Evolutionary conservation across 2,797 vertebrate species (phyloP).

Genomic region (Rhabdomys pumilio): DNA sequence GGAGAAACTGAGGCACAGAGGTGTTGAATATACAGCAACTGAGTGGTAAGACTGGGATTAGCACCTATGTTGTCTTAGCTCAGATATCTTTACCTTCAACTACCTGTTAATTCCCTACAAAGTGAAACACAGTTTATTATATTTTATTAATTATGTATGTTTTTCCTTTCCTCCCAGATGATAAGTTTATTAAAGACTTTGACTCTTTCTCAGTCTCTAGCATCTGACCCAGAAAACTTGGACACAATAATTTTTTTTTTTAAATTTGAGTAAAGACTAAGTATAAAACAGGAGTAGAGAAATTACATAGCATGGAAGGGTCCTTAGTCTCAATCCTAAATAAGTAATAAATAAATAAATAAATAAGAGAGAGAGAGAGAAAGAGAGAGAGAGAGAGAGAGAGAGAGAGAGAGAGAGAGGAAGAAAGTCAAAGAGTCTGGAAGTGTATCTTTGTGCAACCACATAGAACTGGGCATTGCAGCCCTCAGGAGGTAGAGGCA

Average conservation of each 20-base stretch:
- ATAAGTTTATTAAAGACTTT: background rate
- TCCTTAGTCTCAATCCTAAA: background rate
- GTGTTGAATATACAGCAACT: background rate
- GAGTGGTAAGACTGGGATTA: background rate
- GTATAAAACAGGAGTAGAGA: background rate
- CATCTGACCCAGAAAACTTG: background rate
- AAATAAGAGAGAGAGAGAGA: background rate
- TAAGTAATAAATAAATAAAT: background rate
- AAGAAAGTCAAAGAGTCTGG: background rate
- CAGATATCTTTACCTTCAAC: background rate
- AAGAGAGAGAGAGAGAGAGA: too few relatives aligned
- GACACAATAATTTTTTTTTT: slow-evolving; percentile 31
- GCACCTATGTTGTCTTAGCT: background rate
- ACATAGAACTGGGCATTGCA: background rate
- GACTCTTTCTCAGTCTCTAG: background rate
- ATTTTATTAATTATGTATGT: background rate
- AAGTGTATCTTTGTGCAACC: background rate
- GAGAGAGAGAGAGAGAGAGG: background rate
- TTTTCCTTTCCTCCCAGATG: slow-evolving; percentile 35
- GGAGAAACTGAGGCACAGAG: slow-evolving; percentile 1
- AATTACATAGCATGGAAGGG: background rate
- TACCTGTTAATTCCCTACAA: background rate
- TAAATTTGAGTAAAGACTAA: background rate
- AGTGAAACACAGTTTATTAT: background rate
- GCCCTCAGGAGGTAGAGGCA: background rate